These are phyloP conservation scores for Pachyramphus minor DNA, from an alignment of 2,113 vertebrate genomes.

Conservation along the genomic window DNA sequence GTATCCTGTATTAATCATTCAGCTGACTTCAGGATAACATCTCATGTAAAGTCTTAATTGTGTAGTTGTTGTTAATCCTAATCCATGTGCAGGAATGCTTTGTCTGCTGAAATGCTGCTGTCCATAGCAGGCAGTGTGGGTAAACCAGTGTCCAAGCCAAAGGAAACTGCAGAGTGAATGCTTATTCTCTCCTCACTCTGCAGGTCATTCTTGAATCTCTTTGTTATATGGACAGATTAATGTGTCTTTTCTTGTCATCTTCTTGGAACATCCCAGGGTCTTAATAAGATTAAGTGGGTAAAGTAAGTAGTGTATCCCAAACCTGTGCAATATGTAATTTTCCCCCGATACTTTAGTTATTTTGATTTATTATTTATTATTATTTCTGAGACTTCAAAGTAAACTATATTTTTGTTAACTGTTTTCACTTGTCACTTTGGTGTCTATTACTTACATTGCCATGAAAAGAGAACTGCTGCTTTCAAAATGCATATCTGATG, in stretches of 20 bases:
- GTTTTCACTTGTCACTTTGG: not conserved
- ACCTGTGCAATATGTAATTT: not conserved
- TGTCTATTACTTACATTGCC: not conserved
- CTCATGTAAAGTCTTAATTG: not conserved
- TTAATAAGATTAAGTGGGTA: not conserved
- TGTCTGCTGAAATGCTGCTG: not conserved
- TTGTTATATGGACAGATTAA: not conserved
- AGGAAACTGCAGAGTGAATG: not conserved
- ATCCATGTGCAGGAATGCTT: not conserved
- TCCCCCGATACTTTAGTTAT: not conserved
- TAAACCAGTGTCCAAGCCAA: not conserved
- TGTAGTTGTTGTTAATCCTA: not conserved
- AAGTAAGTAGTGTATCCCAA: not conserved
- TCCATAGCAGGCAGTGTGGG: fast-evolving
- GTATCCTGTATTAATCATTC: not conserved
- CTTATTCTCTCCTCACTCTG: not conserved
- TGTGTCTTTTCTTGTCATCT: not conserved
- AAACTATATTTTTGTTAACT: not conserved
- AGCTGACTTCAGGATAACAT: not conserved
- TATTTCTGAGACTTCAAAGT: not conserved
- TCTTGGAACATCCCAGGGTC: not conserved
- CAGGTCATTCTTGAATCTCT: not conserved
- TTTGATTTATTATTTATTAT: not conserved
- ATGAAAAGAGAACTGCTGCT: not conserved
- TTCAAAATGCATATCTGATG: not conserved